These are phyloP conservation scores for Squalus acanthias DNA, from an alignment of 2,797 vertebrate species.

Conservation along the genomic window DNA sequence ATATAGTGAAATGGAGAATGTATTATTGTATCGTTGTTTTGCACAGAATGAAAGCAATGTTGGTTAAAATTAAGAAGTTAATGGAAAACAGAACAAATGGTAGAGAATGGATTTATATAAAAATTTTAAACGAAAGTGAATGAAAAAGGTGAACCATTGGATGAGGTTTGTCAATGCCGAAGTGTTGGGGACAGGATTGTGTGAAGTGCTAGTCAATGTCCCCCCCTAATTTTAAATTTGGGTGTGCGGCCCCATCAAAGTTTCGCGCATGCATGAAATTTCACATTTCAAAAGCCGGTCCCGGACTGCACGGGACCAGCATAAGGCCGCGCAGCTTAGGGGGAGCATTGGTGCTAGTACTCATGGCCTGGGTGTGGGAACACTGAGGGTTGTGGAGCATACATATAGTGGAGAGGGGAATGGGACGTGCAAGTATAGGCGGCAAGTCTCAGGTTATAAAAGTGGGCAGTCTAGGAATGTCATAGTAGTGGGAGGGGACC, in stretches of 20 bases:
- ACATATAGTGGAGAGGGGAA: background rate
- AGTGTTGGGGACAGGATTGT: background rate
- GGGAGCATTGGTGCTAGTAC: no score
- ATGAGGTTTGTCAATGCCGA: background rate
- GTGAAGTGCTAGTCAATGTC: background rate
- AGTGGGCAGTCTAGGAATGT: background rate
- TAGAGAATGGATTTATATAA: background rate
- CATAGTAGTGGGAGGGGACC: background rate
- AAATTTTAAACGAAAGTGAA: background rate
- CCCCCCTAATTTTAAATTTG: no score
- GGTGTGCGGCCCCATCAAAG: no score
- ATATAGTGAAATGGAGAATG: background rate
- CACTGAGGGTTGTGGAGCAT: background rate
- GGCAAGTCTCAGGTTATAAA: background rate
- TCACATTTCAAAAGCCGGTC: no score
- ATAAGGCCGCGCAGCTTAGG: no score
- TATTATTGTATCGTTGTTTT: background rate
- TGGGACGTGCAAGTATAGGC: background rate
- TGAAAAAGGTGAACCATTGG: background rate
- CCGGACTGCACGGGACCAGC: no score
- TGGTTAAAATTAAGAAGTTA: background rate
- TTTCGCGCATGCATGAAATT: no score
- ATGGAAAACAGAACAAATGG: background rate
- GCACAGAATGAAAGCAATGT: background rate
- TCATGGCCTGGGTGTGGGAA: background rate